Conservation (phyloP, 2,888 invertebrate genomes). For the Platerodrilus igneus region DNA sequence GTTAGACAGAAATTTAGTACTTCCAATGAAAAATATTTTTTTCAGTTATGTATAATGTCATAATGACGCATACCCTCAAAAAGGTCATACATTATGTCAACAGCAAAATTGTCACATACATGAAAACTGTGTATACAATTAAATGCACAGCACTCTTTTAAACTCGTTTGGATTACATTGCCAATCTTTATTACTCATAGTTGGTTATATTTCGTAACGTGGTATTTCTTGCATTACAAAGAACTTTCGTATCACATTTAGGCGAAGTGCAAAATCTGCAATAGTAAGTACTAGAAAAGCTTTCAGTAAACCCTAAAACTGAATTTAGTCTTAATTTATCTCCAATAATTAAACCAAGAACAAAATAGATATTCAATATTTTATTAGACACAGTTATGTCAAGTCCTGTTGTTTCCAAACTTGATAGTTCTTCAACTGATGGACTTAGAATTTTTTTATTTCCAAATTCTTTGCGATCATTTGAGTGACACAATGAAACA, state of each 20-base stretch:
- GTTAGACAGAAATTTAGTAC: slow-evolving; percentile 9
- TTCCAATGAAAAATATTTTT: slow-evolving; percentile 8
- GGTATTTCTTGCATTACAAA: slow-evolving; percentile 18
- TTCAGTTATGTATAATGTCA: slow-evolving; percentile 3
- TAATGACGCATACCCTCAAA: background rate
- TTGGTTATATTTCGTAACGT: slow-evolving; percentile 6
- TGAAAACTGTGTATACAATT: slow-evolving; percentile 9
- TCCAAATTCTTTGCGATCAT: slow-evolving; percentile 13
- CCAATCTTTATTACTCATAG: no score
- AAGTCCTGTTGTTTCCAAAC: slow-evolving; percentile 21
- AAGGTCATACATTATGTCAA: slow-evolving; percentile 13
- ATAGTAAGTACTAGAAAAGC: slow-evolving; percentile 10
- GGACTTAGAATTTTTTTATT: slow-evolving; percentile 11
- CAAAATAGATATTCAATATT: slow-evolving; percentile 14
- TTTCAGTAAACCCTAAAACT: slow-evolving; percentile 21
- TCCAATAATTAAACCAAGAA: slow-evolving; percentile 14
- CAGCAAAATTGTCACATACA: slow-evolving; percentile 5
- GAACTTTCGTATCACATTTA: slow-evolving; percentile 13
- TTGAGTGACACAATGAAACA: slow-evolving; percentile 28
- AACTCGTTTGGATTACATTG: slow-evolving; percentile 11
- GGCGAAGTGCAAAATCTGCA: slow-evolving; percentile 25
- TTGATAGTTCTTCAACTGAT: slow-evolving; percentile 11
- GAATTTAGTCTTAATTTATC: slow-evolving; percentile 23
- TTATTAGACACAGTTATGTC: slow-evolving; percentile 2
- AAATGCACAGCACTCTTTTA: slow-evolving; percentile 12